A percentile compares a stretch with the other conserved stretches of the same genome.
phyloP scores from a whole-genome alignment of 2,888 invertebrate species.

The Sympetrum striolatum region DNA sequence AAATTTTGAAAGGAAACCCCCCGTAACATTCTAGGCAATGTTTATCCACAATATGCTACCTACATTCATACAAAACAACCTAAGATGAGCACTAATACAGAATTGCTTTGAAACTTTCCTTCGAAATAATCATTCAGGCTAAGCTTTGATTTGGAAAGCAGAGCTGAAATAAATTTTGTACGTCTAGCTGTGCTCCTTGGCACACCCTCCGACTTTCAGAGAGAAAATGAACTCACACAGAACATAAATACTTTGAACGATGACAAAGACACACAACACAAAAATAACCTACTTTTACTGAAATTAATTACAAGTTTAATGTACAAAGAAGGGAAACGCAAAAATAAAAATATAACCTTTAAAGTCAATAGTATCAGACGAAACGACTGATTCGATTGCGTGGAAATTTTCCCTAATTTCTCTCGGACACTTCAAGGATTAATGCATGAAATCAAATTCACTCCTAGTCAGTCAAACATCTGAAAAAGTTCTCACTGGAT shows the following conservation, averaged over 20 bases:
- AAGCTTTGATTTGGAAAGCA: background rate
- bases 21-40: background rate
- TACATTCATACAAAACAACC: background rate
- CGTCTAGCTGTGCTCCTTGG: slow-evolving; percentile 30
- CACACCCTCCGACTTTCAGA: background rate
- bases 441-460: slow-evolving; percentile 23
- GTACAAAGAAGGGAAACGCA: background rate
- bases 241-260: slow-evolving; percentile 37
- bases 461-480: slow-evolving; percentile 7
- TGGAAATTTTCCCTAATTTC: background rate
- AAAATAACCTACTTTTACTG: background rate
- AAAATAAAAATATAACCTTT: background rate
- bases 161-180: slow-evolving; percentile 30
- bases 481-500: background rate
- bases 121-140: slow-evolving; percentile 6
- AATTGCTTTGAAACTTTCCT: background rate
- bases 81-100: slow-evolving; percentile 13
- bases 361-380: background rate
- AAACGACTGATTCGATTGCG: slow-evolving; percentile 3
- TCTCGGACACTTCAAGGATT: background rate
- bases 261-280: slow-evolving; percentile 6
- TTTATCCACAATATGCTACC: background rate
- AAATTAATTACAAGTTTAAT: slow-evolving; percentile 2
- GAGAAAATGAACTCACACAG: background rate
- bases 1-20: background rate